Evolutionary conservation across 2,888 invertebrate genomes (phyloP).

Genomic region (Drosophila pegasa): DNA sequence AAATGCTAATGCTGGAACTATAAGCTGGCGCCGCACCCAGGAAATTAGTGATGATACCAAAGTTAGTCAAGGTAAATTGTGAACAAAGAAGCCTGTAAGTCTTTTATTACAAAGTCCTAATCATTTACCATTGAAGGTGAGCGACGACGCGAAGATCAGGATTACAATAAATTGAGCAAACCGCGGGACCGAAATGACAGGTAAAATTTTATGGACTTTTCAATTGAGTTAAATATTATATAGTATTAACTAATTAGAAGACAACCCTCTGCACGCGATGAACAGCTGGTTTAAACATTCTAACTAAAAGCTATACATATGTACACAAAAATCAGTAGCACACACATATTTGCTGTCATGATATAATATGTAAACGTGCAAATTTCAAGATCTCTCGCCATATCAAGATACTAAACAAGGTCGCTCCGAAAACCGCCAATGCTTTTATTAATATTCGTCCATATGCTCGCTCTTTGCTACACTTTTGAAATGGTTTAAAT

Average conservation of each 20-base stretch:
- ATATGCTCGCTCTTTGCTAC: not conserved
- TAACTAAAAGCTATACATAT: not conserved
- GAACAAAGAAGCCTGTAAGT: not conserved
- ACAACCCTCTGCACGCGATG: not conserved
- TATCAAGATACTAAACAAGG: not conserved
- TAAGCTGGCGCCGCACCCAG: constrained; percentile 80
- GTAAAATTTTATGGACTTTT: constrained; percentile 27
- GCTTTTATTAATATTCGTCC: not conserved
- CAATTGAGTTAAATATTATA: not conserved
- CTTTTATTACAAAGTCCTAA: not conserved
- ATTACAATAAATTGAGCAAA: constrained; percentile 70
- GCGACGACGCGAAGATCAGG: constrained; percentile 68
- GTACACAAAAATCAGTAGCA: too few species aligned
- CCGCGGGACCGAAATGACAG: constrained; percentile 66
- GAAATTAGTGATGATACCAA: constrained; percentile 69
- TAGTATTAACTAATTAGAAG: not conserved
- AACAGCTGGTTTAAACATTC: not conserved
- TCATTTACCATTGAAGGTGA: constrained; percentile 57
- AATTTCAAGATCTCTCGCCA: not conserved
- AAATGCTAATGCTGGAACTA: constrained; percentile 71
- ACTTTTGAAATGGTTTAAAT: too few species aligned
- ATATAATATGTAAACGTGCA: not conserved
- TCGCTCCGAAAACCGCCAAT: not conserved
- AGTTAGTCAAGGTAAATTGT: constrained; percentile 59
- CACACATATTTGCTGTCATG: not conserved